Percentiles rank a stretch among this genome's conserved stretches.
phyloP scores from a whole-genome alignment of 2,797 vertebrate genomes.

The Sciaenops ocellatus region DNA sequence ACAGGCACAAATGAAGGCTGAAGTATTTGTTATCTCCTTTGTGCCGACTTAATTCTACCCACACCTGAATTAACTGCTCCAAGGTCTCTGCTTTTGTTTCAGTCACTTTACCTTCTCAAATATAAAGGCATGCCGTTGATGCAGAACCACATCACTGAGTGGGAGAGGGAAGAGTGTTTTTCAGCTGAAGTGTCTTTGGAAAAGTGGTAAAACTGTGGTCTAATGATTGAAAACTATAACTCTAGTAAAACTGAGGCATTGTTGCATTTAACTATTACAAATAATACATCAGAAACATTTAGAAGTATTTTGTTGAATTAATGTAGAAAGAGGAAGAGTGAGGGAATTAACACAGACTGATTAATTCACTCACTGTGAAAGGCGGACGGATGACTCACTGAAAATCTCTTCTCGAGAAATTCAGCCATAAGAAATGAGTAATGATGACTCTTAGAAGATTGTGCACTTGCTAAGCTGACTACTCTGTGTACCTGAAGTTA shows the following conservation, averaged over 20 bases:
- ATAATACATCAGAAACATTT: not conserved
- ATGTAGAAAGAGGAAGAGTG: not conserved
- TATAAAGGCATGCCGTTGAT: not conserved
- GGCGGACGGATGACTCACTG: slow-evolving; percentile 43
- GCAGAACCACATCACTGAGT: not conserved
- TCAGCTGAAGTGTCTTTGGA: not conserved
- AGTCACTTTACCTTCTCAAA: not conserved
- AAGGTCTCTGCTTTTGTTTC: slow-evolving; percentile 9
- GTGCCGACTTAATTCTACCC: not conserved
- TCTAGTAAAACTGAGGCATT: not conserved
- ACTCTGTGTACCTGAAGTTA: not conserved
- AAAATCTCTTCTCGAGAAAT: slow-evolving; percentile 58
- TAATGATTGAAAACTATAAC: not conserved
- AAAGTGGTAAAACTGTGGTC: not conserved
- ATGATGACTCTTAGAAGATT: not conserved
- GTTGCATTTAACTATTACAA: not conserved
- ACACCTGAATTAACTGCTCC: slow-evolving; percentile 7
- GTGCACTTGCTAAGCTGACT: not conserved
- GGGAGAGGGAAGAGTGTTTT: not conserved
- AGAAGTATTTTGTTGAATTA: not conserved
- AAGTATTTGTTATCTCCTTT: not conserved
- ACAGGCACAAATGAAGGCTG: accelerated
- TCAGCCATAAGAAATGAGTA: slow-evolving; percentile 1
- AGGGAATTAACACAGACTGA: not conserved
- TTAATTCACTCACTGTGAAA: not conserved